These are phyloP conservation scores for Agriopis aurantiaria DNA, from an alignment of 2,888 invertebrate species.

Conservation along the genomic window DNA sequence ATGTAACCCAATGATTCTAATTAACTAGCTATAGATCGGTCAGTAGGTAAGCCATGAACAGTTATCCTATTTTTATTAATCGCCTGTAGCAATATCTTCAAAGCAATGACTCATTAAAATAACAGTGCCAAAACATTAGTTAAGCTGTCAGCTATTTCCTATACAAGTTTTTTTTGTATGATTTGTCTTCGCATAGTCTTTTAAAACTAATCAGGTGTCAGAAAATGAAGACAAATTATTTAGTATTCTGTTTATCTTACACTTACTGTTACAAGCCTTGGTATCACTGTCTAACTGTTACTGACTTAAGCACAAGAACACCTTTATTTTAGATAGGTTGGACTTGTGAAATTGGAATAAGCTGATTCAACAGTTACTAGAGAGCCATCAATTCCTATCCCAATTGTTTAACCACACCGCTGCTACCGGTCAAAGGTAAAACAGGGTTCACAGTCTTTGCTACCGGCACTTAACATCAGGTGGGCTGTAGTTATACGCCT, in stretches of 20 bases:
- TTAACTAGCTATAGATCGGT: constrained; percentile 8
- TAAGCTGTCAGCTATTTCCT: constrained; percentile 22
- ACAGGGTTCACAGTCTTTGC: too few relatives aligned
- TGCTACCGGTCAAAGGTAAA: too few relatives aligned
- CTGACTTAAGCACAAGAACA: not conserved
- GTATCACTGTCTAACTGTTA: not conserved
- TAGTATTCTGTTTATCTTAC: constrained; percentile 9
- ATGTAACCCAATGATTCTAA: not conserved
- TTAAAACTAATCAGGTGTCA: constrained; percentile 28
- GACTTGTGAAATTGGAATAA: too few relatives aligned
- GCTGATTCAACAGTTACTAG: too few relatives aligned
- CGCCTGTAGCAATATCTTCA: constrained; percentile 14
- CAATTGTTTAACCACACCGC: too few relatives aligned
- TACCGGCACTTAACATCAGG: too few relatives aligned
- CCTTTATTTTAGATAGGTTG: too few relatives aligned
- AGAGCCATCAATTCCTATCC: too few relatives aligned
- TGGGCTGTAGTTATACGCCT: too few relatives aligned
- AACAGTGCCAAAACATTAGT: constrained; percentile 26
- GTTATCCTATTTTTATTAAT: constrained; percentile 25
- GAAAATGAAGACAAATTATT: constrained; percentile 18
- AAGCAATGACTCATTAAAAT: constrained; percentile 24
- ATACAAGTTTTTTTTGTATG: constrained; percentile 13
- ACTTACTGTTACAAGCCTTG: constrained; percentile 2
- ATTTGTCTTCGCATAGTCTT: constrained; percentile 23
- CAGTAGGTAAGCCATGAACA: constrained; percentile 22